A percentile compares a stretch with the other conserved stretches of the same genome.
Evolutionary conservation across 2,113 vertebrate species (phyloP).

Genomic region (Seriola aureovittata): DNA sequence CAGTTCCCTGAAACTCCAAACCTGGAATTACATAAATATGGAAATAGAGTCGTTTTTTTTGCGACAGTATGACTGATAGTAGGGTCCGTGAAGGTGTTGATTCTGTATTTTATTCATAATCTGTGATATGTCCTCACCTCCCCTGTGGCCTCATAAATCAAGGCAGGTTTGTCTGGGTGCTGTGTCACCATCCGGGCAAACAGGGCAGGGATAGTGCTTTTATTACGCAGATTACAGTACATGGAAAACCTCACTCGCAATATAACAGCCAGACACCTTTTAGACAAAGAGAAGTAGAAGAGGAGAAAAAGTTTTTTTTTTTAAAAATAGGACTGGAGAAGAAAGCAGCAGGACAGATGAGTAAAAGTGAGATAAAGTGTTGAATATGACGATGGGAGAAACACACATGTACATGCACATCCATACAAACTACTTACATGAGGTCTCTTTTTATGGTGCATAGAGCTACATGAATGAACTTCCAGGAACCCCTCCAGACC

Average conservation of each 20-base stretch:
- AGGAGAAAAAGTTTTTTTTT: neutral
- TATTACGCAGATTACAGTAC: conserved; percentile 66
- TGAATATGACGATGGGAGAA: neutral
- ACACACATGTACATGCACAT: neutral
- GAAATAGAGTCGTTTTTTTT: neutral
- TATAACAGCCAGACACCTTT: conserved; percentile 86
- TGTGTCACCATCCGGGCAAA: conserved; percentile 81
- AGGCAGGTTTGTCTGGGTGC: conserved; percentile 86
- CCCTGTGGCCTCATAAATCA: conserved; percentile 87
- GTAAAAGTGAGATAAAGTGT: too few relatives aligned
- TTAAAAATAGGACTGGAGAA: neutral
- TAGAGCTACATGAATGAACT: conserved; percentile 83
- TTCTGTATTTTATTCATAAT: neutral
- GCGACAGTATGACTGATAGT: neutral
- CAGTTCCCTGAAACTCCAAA: conserved; percentile 88
- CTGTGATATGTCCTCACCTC: conserved; percentile 66
- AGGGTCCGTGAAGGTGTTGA: neutral
- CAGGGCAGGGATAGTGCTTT: conserved; percentile 85
- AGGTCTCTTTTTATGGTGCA: conserved; percentile 87
- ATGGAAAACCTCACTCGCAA: conserved; percentile 85
- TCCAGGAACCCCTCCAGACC: conserved; percentile 82
- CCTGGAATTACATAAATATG: conserved; percentile 38
- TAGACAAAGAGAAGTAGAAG: neutral
- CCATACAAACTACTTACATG: conserved; percentile 78
- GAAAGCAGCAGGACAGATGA: neutral